Base-by-base conservation (phyloP, 2,113 vertebrate species). In the Pycnonotus jocosus region DNA sequence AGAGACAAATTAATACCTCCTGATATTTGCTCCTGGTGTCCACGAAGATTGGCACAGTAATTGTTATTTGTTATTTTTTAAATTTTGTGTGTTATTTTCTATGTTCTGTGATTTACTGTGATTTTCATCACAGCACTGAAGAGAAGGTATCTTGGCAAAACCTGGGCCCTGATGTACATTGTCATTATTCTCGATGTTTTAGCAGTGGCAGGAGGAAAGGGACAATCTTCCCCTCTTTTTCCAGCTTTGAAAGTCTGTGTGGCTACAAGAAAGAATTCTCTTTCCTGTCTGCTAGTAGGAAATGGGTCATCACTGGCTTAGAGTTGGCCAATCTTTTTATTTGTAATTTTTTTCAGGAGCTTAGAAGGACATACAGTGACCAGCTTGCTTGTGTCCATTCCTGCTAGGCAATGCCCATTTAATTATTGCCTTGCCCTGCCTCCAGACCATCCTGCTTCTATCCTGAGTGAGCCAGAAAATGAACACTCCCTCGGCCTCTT, bases 221-320 rank as follows among this genome's bases (percentile, higher is more conserved):
- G n/a, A 28, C 6, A 53, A 35, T 38, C 6, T 18, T 89, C 7
- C 18, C 7, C 11, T 0, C 0, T 56, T 71, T 72, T 61, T 51
- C 40, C 31, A 76, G 12, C 22, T 69, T 22, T 77, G 23, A 38
- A 77, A 47, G 9, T 47, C 57, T 44, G 9, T 21, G 23, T 48
- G 50, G 61, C 42, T 84, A 60, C 35, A 79, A 54, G 33, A 84
- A 64, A 57, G 33, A 84, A 87, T 81, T 79, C 18, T 61, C 22
- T 74, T 82, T 81, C 35, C 27, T 53, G 33, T 76, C 33, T 69
- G 18, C 20, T 60, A 57, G n/a, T 33, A 45, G 76, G 68, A 85
- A 89, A 35, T 24, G 31, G 57, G n/a, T 82, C 73, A 56, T 45
- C 78, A 57, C 13, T 4, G 1, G 40, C 86, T 87, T 92, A 76